These are phyloP conservation scores for Uromys caudimaculatus DNA, from an alignment of 2,797 vertebrate genomes.

Conservation along the genomic window DNA sequence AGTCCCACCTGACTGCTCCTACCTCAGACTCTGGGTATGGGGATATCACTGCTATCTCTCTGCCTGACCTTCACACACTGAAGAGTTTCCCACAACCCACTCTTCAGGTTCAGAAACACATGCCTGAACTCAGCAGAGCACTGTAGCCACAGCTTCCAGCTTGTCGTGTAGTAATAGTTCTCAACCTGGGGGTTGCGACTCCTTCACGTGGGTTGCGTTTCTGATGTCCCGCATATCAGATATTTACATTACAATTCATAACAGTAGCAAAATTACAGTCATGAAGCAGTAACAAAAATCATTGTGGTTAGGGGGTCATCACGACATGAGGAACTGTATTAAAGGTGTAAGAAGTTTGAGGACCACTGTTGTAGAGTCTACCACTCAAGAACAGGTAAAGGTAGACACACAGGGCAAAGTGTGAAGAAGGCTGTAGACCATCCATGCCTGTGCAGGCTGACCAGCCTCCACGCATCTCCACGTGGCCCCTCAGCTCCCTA, in stretches of 20 bases:
- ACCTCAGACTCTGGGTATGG: not conserved
- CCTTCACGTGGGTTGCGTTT: not conserved
- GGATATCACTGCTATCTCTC: not conserved
- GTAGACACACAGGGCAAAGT: not conserved
- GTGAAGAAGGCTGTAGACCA: accelerated
- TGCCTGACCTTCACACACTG: not conserved
- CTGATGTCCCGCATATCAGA: not conserved
- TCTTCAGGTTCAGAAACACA: not conserved
- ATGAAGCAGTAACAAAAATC: not conserved
- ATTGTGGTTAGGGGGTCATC: not conserved
- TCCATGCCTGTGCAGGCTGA: not conserved
- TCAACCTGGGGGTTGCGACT: not conserved
- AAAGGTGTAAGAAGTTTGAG: not conserved
- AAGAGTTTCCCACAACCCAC: not conserved
- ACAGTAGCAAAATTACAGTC: not conserved
- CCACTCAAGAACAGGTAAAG: not conserved
- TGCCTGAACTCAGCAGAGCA: not conserved
- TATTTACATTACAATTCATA: not conserved
- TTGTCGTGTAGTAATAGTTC: not conserved
- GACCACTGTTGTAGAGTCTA: not conserved
- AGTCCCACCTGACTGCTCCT: not conserved
- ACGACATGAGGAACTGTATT: not conserved
- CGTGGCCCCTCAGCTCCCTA: not conserved
- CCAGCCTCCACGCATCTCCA: not conserved
- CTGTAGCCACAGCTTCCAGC: not conserved